These are phyloP conservation scores for Trissolcus basalis DNA, from an alignment of 1,140 invertebrate species.

Conservation along the genomic window DNA sequence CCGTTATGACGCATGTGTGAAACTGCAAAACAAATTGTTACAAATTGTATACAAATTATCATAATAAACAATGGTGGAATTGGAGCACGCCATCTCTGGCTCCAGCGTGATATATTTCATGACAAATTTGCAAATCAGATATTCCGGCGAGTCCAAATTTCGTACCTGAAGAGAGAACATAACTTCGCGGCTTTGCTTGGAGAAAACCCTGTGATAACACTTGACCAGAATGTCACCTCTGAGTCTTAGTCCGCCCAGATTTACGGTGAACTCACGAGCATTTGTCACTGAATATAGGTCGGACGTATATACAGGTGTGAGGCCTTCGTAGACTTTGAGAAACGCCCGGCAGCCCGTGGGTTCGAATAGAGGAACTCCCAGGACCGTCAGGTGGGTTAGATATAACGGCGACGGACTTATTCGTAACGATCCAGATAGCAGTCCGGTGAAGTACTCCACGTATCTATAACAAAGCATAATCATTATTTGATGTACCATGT, in stretches of 20 bases:
- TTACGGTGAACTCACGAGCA: slow-evolving; percentile 82
- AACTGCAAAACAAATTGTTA: slow-evolving; percentile 80
- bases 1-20: slow-evolving; percentile 92
- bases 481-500: neutral
- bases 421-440: slow-evolving; percentile 89
- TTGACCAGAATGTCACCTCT: slow-evolving; percentile 93
- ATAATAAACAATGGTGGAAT: no score
- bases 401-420: slow-evolving; percentile 91
- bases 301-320: slow-evolving; percentile 91
- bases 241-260: slow-evolving; percentile 84
- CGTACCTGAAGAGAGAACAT: slow-evolving; percentile 75
- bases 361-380: slow-evolving; percentile 88
- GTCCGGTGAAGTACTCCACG: slow-evolving; percentile 91
- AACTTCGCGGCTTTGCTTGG: slow-evolving; percentile 72
- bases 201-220: slow-evolving; percentile 85
- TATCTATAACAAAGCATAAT: slow-evolving; percentile 80
- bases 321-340: slow-evolving; percentile 89
- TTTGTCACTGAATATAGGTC: slow-evolving; percentile 76
- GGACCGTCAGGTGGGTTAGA: slow-evolving; percentile 89
- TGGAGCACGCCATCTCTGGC: no score
- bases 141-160: neutral
- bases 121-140: no score
- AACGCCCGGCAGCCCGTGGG: slow-evolving; percentile 85
- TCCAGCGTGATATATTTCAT: no score
- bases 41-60: no score